These are phyloP conservation scores for Brenthis hecate DNA, from an alignment of 2,888 invertebrate species.

Conservation along the genomic window DNA sequence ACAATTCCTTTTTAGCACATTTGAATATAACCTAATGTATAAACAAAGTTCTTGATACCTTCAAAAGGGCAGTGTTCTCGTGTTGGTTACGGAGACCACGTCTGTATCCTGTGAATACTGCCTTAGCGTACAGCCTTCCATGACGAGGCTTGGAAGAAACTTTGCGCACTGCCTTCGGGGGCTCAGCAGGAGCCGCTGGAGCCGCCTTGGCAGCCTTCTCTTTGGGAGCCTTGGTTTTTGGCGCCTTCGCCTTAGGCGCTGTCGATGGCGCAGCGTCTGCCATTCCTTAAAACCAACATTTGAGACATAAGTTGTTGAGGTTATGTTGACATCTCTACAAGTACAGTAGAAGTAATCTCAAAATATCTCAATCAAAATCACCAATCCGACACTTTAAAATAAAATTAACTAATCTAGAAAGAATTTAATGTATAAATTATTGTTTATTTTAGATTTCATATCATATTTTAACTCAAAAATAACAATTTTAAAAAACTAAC, in stretches of 20 bases:
- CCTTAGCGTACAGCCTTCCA: slow-evolving; percentile 97
- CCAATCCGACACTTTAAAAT: slow-evolving; percentile 51
- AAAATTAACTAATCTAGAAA: slow-evolving; percentile 35
- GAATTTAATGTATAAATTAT: neutral
- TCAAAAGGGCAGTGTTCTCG: slow-evolving; percentile 97
- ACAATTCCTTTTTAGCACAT: neutral
- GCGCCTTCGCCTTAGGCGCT: slow-evolving; percentile 78
- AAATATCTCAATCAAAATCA: slow-evolving; percentile 53
- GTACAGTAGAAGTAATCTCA: slow-evolving; percentile 52
- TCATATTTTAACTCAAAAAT: slow-evolving; percentile 43
- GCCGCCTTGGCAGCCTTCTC: slow-evolving; percentile 80
- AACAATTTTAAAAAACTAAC: slow-evolving; percentile 62
- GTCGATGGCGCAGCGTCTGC: slow-evolving; percentile 82
- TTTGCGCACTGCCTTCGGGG: slow-evolving; percentile 77
- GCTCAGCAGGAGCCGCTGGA: slow-evolving; percentile 79
- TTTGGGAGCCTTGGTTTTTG: slow-evolving; percentile 83
- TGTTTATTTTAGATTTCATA: slow-evolving; percentile 34
- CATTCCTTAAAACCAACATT: slow-evolving; percentile 79
- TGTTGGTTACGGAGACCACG: slow-evolving; percentile 98
- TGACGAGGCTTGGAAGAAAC: slow-evolving; percentile 83
- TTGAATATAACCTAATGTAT: slow-evolving; percentile 16
- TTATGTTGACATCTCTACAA: slow-evolving; percentile 74
- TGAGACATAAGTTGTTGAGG: slow-evolving; percentile 51
- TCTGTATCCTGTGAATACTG: slow-evolving; percentile 97
- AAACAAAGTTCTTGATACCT: slow-evolving; percentile 68